Evolutionary conservation across 1,140 invertebrate species (phyloP).

Genomic region (Calephelis nemesis): DNA sequence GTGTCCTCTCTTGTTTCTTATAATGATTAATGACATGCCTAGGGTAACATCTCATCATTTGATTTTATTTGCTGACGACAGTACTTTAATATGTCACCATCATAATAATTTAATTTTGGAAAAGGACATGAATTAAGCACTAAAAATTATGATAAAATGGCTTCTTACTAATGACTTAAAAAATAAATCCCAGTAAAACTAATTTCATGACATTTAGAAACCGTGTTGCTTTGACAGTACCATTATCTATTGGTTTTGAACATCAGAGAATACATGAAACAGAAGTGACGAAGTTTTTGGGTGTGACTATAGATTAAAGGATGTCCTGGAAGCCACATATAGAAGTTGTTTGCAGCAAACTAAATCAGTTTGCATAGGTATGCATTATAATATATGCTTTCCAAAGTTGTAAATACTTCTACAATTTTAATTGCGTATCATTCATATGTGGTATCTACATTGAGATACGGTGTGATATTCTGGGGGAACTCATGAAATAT

Average conservation of each 20-base stretch:
- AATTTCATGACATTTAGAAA: slow-evolving; percentile 18
- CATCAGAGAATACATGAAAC: background rate
- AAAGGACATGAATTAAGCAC: slow-evolving; percentile 13
- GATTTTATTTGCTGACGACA: slow-evolving; percentile 25
- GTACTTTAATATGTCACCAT: slow-evolving; percentile 4
- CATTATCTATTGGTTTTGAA: slow-evolving; percentile 4
- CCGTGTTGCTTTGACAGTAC: background rate
- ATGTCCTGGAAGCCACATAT: slow-evolving; percentile 13
- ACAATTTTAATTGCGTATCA: slow-evolving; percentile 1
- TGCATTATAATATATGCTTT: slow-evolving; percentile 12
- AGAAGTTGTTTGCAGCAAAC: background rate
- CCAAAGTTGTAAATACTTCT: background rate
- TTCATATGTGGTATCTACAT: background rate
- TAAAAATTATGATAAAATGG: slow-evolving; percentile 20
- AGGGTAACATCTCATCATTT: slow-evolving; percentile 15
- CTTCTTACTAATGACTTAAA: slow-evolving; percentile 20
- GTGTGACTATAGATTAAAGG: background rate
- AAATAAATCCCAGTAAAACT: slow-evolving; percentile 20
- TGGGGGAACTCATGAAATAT: background rate
- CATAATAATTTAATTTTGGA: slow-evolving; percentile 10
- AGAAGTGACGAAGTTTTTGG: background rate
- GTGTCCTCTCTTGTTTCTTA: slow-evolving; percentile 19
- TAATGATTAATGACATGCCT: slow-evolving; percentile 26
- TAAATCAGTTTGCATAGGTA: slow-evolving; percentile 19
- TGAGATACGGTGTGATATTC: background rate